Percentiles rank a stretch among this genome's conserved stretches.
These are phyloP conservation scores for Strix occidentalis DNA, from an alignment of 2,797 vertebrate genomes.

Conservation along the genomic window DNA sequence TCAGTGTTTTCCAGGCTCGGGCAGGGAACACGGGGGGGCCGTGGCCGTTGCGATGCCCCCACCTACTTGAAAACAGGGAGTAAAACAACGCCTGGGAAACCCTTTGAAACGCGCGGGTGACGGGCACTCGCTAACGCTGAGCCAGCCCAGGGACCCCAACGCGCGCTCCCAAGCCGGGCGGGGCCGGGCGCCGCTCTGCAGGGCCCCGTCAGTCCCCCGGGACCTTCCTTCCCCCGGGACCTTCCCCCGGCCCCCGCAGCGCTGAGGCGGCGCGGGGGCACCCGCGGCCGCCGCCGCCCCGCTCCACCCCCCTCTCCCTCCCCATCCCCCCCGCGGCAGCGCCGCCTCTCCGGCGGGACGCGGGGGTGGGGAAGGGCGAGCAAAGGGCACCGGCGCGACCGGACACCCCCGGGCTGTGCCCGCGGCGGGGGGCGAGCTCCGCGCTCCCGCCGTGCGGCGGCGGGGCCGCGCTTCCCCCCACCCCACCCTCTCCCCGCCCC, in stretches of 20 bases:
- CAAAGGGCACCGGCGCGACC: fast-evolving
- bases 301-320: too few relatives aligned
- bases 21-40: not conserved
- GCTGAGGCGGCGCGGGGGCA: not conserved
- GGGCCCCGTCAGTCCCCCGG: not conserved
- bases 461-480: not conserved
- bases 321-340: too few relatives aligned
- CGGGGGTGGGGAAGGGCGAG: not conserved
- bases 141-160: not conserved
- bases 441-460: not conserved
- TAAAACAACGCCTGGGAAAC: not conserved
- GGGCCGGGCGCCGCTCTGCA: not conserved
- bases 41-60: fast-evolving
- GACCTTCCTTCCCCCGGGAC: not conserved
- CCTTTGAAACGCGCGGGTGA: fast-evolving
- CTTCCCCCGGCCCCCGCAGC: not conserved
- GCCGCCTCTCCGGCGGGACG: not conserved
- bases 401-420: not conserved
- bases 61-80: not conserved
- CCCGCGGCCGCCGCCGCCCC: fast-evolving
- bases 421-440: too few relatives aligned
- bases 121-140: not conserved
- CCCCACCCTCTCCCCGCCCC: not conserved
- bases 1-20: fast-evolving
- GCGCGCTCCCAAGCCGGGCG: not conserved